A percentile compares a stretch with the other conserved stretches of the same genome.
These are phyloP conservation scores for Dioctria rufipes DNA, from an alignment of 2,888 invertebrate genomes.

Conservation along the genomic window DNA sequence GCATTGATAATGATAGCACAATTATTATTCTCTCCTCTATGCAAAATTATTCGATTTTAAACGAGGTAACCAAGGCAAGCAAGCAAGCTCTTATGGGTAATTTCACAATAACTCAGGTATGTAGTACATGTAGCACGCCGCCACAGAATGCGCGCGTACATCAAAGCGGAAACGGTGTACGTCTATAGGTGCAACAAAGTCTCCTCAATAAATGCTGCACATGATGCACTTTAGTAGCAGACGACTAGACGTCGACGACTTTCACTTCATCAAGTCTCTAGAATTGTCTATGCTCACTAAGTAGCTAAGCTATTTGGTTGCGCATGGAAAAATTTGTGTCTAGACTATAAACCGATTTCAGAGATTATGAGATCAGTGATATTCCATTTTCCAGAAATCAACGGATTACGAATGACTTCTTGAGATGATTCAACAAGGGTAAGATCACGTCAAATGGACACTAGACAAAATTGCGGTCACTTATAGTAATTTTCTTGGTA, in stretches of 20 bases:
- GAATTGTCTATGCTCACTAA: not conserved
- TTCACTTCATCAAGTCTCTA: not conserved
- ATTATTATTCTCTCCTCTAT: slow-evolving; percentile 33
- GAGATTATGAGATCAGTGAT: slow-evolving; percentile 24
- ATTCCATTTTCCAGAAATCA: not conserved
- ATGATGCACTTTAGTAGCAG: not conserved
- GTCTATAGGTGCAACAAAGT: not conserved
- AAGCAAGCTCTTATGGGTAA: slow-evolving; percentile 7
- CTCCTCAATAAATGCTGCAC: not conserved
- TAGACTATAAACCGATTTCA: slow-evolving; percentile 10
- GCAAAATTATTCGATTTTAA: slow-evolving; percentile 35
- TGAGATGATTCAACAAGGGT: too few species aligned
- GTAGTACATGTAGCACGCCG: too few species aligned
- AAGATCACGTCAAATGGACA: too few species aligned
- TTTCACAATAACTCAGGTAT: slow-evolving; percentile 23
- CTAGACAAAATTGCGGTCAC: too few species aligned
- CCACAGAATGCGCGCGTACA: not conserved
- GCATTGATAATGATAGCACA: slow-evolving; percentile 30
- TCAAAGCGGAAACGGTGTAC: slow-evolving; percentile 6
- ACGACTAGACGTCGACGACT: slow-evolving; percentile 24
- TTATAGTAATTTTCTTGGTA: too few species aligned
- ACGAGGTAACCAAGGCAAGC: slow-evolving; percentile 36
- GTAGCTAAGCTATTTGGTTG: not conserved
- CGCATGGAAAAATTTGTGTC: not conserved
- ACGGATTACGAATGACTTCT: too few species aligned